Percentiles rank a stretch among this genome's conserved stretches.
Evolutionary conservation across 2,888 invertebrate genomes (phyloP).

Genomic region (Acanthoscelides obtectus): DNA sequence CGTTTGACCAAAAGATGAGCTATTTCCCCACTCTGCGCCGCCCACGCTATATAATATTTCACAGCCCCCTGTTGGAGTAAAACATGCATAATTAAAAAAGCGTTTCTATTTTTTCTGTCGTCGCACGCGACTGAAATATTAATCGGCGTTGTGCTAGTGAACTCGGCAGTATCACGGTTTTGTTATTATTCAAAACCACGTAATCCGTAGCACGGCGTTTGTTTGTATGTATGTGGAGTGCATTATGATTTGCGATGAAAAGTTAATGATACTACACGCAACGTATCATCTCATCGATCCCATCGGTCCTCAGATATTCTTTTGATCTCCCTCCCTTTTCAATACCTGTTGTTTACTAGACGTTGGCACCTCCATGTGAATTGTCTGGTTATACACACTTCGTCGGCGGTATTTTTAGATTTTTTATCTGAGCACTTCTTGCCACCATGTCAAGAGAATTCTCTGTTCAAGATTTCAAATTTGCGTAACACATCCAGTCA

Average conservation of each 20-base stretch:
- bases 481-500: too few relatives aligned
- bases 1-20: too few relatives aligned
- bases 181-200: conserved; percentile 8
- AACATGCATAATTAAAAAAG: background rate
- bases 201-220: conserved; percentile 1
- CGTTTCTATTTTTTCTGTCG: background rate
- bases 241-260: background rate
- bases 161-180: conserved; percentile 1
- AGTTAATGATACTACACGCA: background rate
- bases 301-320: background rate
- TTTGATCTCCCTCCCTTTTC: background rate
- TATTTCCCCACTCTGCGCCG: background rate
- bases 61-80: background rate
- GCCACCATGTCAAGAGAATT: too few relatives aligned
- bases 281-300: background rate
- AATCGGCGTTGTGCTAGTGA: conserved; percentile 3
- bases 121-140: background rate
- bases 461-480: too few relatives aligned
- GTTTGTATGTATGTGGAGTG: background rate
- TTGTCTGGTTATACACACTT: background rate
- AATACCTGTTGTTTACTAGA: background rate
- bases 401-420: background rate
- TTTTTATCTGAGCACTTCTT: too few relatives aligned
- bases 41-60: background rate
- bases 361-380: background rate